Evolutionary conservation across 2,113 vertebrate genomes (phyloP).

Genomic region (Hipposideros armiger): DNA sequence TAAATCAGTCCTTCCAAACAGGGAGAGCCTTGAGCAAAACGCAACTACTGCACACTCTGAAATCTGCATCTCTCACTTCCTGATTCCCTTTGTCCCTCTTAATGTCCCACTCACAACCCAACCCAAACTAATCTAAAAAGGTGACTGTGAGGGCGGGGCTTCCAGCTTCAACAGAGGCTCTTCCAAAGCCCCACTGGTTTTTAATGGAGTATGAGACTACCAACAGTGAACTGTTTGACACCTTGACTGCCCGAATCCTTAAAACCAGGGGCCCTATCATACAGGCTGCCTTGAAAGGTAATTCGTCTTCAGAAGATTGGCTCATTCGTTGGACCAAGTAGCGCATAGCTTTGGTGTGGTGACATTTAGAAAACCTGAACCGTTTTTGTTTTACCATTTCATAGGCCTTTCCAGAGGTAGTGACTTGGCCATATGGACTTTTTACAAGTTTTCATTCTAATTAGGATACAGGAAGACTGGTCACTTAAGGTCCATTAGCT

Average conservation of each 20-base stretch:
- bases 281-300: not conserved
- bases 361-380: not conserved
- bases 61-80: not conserved
- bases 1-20: not conserved
- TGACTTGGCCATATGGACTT: not conserved
- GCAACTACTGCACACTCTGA: not conserved
- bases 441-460: not conserved
- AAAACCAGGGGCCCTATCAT: not conserved
- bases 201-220: not conserved
- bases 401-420: not conserved
- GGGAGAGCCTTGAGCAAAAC: not conserved
- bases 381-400: not conserved
- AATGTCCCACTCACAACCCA: not conserved
- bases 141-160: not conserved
- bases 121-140: not conserved
- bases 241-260: not conserved
- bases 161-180: accelerated
- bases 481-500: not conserved
- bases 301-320: not conserved
- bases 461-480: not conserved
- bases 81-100: not conserved
- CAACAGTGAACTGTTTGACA: not conserved
- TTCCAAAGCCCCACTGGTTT: not conserved
- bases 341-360: not conserved
- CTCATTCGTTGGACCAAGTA: not conserved